Evolutionary conservation across 1,140 invertebrate species (phyloP), one percentile per base, ranked within the genome.

Genomic region (Neodiprion fabricii): DNA sequence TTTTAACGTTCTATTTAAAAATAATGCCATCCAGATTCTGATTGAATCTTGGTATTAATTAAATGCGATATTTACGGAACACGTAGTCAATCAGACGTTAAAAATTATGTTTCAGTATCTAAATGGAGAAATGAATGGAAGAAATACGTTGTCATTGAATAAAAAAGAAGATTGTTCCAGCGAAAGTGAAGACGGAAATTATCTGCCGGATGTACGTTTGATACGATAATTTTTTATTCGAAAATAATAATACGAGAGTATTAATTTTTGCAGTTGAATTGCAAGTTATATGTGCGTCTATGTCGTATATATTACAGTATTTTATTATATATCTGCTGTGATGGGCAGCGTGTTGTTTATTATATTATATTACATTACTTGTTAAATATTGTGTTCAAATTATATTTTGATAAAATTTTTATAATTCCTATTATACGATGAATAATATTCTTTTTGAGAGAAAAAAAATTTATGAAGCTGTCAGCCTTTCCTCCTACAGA

Each of bases 331-430:
- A 40, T 40, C 28, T 40, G n/a, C n/a, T 61, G 53, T 17, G 53
- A 61, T 61, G n/a, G 4, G 53, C 53, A 61, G n/a, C 9, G 5
- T 12, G n/a, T 61, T 61, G 53, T 61, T 61, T 61, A 61, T 40
- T 61, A 61, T 61, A 17, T 61, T 61, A 8, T 61, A 61, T 12
- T 53, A 53, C n/a, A 1, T 53, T 12, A 61, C 28, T 40, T 61
- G 53, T 61, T 61, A 61, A 40, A 14, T 17, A 17, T 61, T 61
- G n/a, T 61, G n/a, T 7, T 61, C 53, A 61, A 61, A 61, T 14
- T 61, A 9, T 61, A 61, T 61, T 61, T 61, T 61, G 53, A 61
- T 61, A 61, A 61, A 61, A 12, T 61, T 61, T 61, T 61, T 61
- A 61, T 17, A 5, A 61, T 61, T 61, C n/a, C 11, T 61, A 9